Percentiles rank a stretch among this genome's conserved stretches.
phyloP scores from a whole-genome alignment of 1,140 invertebrate species.

The Cotesia glomerata region DNA sequence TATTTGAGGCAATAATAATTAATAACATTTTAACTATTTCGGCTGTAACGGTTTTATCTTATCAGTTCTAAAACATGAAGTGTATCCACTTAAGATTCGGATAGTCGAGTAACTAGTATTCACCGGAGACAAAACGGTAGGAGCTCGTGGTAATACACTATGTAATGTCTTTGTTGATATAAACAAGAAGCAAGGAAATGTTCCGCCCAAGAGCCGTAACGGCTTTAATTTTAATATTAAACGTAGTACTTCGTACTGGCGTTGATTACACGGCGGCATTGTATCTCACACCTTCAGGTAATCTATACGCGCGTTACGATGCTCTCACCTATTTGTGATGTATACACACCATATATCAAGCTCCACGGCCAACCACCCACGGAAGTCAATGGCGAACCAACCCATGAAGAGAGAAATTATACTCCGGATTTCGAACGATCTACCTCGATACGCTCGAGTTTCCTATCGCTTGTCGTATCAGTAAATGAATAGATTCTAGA shows the following conservation, averaged over 20 bases:
- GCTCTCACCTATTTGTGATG: constrained; percentile 41
- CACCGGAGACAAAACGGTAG: no score
- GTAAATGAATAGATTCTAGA: neutral
- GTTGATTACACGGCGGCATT: constrained; percentile 59
- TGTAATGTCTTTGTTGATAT: neutral
- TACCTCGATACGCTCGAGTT: constrained; percentile 16
- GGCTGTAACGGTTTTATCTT: no score
- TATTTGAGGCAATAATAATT: no score
- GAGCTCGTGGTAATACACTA: no score
- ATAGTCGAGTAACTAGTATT: no score
- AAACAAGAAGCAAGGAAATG: neutral
- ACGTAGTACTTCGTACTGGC: constrained; percentile 43
- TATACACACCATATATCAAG: constrained; percentile 59
- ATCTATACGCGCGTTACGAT: constrained; percentile 52
- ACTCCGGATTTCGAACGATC: constrained; percentile 22
- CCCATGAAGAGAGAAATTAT: neutral
- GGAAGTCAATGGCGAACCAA: constrained; percentile 40
- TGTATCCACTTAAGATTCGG: no score
- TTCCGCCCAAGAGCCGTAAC: neutral
- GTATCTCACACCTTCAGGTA: constrained; percentile 54
- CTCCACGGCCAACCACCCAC: constrained; percentile 46
- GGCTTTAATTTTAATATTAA: constrained; percentile 58
- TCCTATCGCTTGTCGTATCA: neutral
- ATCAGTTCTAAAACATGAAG: no score
- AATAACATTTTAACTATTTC: no score